phyloP scores from a whole-genome alignment of 2,888 invertebrate genomes.

The Rhagonycha lutea region DNA sequence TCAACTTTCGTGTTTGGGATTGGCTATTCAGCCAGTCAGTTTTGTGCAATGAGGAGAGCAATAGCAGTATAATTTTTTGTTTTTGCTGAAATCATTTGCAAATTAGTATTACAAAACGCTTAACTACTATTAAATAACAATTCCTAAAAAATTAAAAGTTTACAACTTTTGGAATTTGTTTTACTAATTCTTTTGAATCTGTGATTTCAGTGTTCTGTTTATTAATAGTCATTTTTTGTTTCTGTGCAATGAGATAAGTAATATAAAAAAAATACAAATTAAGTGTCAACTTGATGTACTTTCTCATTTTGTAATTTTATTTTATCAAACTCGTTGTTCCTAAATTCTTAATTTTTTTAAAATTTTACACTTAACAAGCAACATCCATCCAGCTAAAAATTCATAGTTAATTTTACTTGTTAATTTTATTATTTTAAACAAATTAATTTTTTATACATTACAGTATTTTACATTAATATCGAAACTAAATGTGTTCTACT shows the following conservation, averaged over 20 bases:
- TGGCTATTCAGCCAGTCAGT: neutral
- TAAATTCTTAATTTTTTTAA: neutral
- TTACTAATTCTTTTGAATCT: neutral
- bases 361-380: neutral
- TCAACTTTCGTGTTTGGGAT: neutral
- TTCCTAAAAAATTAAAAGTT: neutral
- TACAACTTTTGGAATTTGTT: neutral
- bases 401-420: neutral
- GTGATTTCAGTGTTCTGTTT: neutral
- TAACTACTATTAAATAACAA: neutral
- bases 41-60: slow-evolving; percentile 15
- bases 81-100: neutral
- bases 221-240: neutral
- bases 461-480: slow-evolving; percentile 10
- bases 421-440: slow-evolving; percentile 4
- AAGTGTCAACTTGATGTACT: neutral
- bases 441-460: neutral
- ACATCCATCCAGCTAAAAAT: neutral
- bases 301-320: neutral
- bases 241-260: neutral
- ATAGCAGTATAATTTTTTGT: neutral
- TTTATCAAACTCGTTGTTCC: neutral
- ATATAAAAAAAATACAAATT: neutral
- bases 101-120: neutral
- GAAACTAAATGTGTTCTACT: slow-evolving; percentile 14